These are phyloP conservation scores for Drosophila quinaria DNA, from an alignment of 2,888 invertebrate species.

Conservation along the genomic window DNA sequence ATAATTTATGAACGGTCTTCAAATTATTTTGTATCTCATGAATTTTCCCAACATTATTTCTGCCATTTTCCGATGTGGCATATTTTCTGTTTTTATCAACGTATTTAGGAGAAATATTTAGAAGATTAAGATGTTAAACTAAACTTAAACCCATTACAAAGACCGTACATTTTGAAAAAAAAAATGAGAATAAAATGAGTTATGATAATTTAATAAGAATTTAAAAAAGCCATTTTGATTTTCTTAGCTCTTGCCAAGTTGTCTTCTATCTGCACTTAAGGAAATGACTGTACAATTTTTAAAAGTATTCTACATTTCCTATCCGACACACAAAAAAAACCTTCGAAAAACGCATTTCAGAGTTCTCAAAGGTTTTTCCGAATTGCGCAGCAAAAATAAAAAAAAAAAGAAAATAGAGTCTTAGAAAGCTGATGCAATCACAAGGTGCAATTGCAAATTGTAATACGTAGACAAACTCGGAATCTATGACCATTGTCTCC, in stretches of 20 bases:
- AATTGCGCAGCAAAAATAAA: conserved; percentile 61
- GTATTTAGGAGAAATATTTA: not conserved
- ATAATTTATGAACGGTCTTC: too few species aligned
- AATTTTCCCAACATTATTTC: too few species aligned
- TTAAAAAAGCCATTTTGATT: not conserved
- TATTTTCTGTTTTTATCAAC: too few species aligned
- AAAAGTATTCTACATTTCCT: conserved; percentile 5
- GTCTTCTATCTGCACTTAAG: not conserved
- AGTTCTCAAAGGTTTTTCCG: conserved; percentile 58
- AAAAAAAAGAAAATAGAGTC: conserved; percentile 1
- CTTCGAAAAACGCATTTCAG: not conserved
- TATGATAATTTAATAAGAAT: too few species aligned
- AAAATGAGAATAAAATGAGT: not conserved
- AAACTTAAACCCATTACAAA: not conserved
- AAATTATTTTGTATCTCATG: too few species aligned
- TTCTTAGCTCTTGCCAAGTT: not conserved
- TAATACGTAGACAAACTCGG: conserved; percentile 1
- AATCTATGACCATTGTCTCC: conserved; percentile 7
- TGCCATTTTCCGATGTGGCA: too few species aligned
- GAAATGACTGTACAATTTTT: conserved; percentile 1
- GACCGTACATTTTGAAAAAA: not conserved
- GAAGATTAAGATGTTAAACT: not conserved
- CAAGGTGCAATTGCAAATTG: conserved; percentile 51
- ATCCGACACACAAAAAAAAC: not conserved
- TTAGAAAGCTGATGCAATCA: conserved; percentile 67